A percentile compares a stretch with the other conserved stretches of the same genome.
Evolutionary conservation across 2,797 vertebrate genomes (phyloP).

Genomic region (Catostomus latipinnis): DNA sequence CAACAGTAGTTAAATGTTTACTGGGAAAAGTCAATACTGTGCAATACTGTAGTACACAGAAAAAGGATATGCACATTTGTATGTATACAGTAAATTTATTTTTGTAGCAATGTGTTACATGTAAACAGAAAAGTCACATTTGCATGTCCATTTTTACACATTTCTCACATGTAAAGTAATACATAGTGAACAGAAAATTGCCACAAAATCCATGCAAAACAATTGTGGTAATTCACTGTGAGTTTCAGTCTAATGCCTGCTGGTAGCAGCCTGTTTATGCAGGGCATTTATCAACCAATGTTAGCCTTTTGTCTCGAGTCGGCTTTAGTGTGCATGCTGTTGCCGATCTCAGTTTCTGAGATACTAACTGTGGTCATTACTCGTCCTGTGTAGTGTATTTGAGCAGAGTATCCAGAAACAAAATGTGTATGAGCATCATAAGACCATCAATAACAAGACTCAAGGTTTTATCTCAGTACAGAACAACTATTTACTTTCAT

Average conservation of each 20-base stretch:
- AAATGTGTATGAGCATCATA: background rate
- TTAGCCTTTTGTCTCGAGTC: constrained; percentile 40
- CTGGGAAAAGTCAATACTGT: too few relatives aligned
- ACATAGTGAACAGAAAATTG: too few relatives aligned
- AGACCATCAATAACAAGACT: background rate
- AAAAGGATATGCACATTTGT: too few relatives aligned
- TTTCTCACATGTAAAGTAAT: too few relatives aligned
- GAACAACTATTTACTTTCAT: background rate
- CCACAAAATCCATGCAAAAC: too few relatives aligned
- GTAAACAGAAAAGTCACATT: too few relatives aligned
- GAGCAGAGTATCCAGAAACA: too few relatives aligned
- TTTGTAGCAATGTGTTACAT: too few relatives aligned
- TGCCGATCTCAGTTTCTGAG: constrained; percentile 26
- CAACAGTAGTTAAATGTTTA: too few relatives aligned
- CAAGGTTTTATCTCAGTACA: constrained; percentile 5
- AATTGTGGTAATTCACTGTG: constrained; percentile 35
- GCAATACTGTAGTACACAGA: too few relatives aligned
- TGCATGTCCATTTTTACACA: too few relatives aligned
- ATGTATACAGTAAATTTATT: too few relatives aligned
- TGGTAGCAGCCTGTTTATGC: constrained; percentile 39
- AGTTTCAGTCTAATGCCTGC: constrained; percentile 36
- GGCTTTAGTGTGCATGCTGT: constrained; percentile 34
- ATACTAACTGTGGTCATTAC: constrained; percentile 13
- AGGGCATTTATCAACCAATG: constrained; percentile 19
- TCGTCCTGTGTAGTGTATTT: constrained; percentile 2